These are phyloP conservation scores for Paracanthobrama guichenoti DNA, from an alignment of 2,113 vertebrate species.

Conservation along the genomic window DNA sequence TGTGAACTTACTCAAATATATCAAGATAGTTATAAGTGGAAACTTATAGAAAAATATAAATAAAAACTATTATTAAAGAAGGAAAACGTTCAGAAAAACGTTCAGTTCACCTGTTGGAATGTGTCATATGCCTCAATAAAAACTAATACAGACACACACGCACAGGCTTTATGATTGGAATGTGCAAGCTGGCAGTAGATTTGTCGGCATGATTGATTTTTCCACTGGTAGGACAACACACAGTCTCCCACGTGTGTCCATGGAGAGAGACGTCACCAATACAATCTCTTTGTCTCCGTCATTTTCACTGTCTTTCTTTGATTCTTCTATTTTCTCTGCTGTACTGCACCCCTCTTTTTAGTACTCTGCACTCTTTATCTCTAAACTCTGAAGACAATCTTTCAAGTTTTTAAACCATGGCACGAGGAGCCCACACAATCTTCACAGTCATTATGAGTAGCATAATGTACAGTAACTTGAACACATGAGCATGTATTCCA, in stretches of 20 bases:
- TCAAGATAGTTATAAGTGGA: background rate
- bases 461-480: background rate
- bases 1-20: background rate
- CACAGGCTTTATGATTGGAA: slow-evolving; percentile 14
- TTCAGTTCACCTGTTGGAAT: background rate
- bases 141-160: background rate
- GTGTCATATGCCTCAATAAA: background rate
- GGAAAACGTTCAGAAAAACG: background rate
- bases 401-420: background rate
- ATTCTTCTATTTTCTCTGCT: slow-evolving; percentile 10
- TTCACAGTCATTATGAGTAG: background rate
- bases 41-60: background rate
- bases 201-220: slow-evolving; percentile 56
- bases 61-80: background rate
- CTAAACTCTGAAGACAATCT: background rate
- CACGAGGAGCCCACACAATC: background rate
- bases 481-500: background rate
- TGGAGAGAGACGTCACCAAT: slow-evolving; percentile 46
- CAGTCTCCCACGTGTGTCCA: slow-evolving; percentile 39
- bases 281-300: slow-evolving; percentile 5
- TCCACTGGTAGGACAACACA: slow-evolving; percentile 53
- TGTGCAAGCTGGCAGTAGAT: slow-evolving; percentile 27
- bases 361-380: background rate
- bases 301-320: background rate
- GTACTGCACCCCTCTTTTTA: background rate